phyloP scores from a whole-genome alignment of 2,888 invertebrate species.

The Pollenia griseotomentosa region DNA sequence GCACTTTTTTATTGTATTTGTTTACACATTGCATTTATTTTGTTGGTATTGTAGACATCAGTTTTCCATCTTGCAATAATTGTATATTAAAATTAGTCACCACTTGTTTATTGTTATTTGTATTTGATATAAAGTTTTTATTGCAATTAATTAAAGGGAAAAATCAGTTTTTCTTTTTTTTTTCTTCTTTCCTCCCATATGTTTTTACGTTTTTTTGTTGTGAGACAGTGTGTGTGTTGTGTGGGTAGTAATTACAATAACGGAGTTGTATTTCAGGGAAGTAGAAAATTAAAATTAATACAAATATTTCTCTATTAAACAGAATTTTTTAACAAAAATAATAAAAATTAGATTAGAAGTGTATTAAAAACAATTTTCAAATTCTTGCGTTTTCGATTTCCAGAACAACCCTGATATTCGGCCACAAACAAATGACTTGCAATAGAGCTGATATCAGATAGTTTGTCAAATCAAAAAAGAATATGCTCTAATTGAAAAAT shows the following conservation, averaged over 20 bases:
- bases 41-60: slow-evolving; percentile 1
- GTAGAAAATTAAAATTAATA: no score
- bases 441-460: no score
- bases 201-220: slow-evolving; percentile 31
- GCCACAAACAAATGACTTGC: no score
- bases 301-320: no score
- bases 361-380: no score
- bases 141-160: slow-evolving; percentile 65
- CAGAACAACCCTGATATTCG: no score
- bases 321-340: no score
- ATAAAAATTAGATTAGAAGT: no score
- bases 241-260: not conserved
- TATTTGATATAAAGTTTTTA: slow-evolving; percentile 52
- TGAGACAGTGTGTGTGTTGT: slow-evolving; percentile 18
- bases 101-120: slow-evolving; percentile 50
- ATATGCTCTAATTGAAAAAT: no score
- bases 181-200: slow-evolving; percentile 53
- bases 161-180: slow-evolving; percentile 44
- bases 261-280: slow-evolving; percentile 18
- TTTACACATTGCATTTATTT: slow-evolving; percentile 36
- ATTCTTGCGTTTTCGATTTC: no score
- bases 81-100: slow-evolving; percentile 66
- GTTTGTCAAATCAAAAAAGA: no score
- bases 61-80: slow-evolving; percentile 8
- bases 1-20: slow-evolving; percentile 37